These are phyloP conservation scores for Noctua comes DNA, from an alignment of 2,888 invertebrate species.

Conservation along the genomic window DNA sequence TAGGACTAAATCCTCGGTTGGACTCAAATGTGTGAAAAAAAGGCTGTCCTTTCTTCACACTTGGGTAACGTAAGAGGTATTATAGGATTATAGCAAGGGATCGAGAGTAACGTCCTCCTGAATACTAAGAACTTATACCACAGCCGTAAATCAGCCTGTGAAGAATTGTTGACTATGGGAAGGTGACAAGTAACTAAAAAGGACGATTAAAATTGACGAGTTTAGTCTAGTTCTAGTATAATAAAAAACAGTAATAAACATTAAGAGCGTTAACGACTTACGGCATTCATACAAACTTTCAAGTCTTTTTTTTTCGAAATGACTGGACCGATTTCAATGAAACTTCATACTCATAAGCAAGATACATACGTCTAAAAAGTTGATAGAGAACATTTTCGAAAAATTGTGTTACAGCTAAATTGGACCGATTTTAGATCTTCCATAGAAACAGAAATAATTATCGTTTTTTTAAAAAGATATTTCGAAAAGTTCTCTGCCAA, in stretches of 20 bases:
- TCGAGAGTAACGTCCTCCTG: constrained; percentile 3
- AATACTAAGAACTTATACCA: constrained; percentile 23
- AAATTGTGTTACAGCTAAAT: too few species aligned
- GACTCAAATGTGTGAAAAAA: constrained; percentile 41
- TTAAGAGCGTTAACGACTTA: not conserved
- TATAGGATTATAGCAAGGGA: constrained; percentile 43
- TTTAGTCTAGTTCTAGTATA: not conserved
- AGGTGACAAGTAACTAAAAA: not conserved
- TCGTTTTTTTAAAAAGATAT: too few species aligned
- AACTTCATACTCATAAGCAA: too few species aligned
- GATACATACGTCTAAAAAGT: too few species aligned
- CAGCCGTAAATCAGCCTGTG: not conserved
- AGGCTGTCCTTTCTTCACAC: constrained; percentile 30
- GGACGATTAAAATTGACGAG: not conserved
- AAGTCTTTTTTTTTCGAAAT: too few species aligned
- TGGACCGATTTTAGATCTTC: too few species aligned
- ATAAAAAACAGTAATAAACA: not conserved
- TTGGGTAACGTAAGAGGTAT: constrained; percentile 33
- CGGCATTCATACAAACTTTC: too few species aligned
- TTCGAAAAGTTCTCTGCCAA: not conserved
- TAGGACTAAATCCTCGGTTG: constrained; percentile 36
- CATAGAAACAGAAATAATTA: too few species aligned
- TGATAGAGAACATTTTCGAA: too few species aligned
- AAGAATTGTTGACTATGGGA: not conserved
- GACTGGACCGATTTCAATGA: too few species aligned